A percentile compares a stretch with the other conserved stretches of the same genome.
Conservation (phyloP, 2,797 vertebrate species). For the Chelon labrosus region DNA sequence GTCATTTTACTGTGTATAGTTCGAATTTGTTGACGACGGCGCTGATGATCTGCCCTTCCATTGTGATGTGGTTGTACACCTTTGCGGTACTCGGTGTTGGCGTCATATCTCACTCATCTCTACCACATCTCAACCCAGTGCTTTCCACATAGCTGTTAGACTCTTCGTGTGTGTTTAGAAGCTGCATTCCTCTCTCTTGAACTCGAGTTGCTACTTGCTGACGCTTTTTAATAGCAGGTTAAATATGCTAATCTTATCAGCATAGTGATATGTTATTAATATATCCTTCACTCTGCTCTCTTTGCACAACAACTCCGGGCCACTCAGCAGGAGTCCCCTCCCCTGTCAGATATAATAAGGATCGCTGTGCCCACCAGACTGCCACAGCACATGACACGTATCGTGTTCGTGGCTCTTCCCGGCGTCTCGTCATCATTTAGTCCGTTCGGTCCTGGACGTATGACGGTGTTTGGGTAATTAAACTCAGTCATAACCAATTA, state of each 20-base stretch:
- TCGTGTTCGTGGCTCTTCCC: slow-evolving; percentile 2
- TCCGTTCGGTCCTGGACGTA: slow-evolving; percentile 10
- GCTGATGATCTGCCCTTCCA: too few relatives aligned
- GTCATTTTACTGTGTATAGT: too few relatives aligned
- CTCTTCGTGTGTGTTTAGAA: too few relatives aligned
- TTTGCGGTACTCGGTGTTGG: too few relatives aligned
- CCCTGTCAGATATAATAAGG: slow-evolving; percentile 13
- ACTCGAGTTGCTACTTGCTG: too few relatives aligned
- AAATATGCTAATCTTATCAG: neutral
- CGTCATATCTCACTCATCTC: too few relatives aligned
- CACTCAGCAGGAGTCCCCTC: slow-evolving; percentile 4
- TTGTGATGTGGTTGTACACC: too few relatives aligned
- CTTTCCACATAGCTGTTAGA: too few relatives aligned
- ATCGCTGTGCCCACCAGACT: slow-evolving; percentile 4
- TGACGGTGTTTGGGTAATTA: slow-evolving; percentile 27
- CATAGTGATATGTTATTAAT: slow-evolving; percentile 8
- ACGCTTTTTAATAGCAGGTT: too few relatives aligned
- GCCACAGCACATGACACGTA: neutral
- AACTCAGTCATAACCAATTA: slow-evolving; percentile 15
- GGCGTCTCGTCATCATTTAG: slow-evolving; percentile 14
- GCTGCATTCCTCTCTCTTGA: too few relatives aligned
- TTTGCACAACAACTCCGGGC: slow-evolving; percentile 12
- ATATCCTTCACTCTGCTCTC: slow-evolving; percentile 6
- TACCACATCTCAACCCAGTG: too few relatives aligned
- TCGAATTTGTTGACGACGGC: too few relatives aligned